Conservation (phyloP, 2,797 vertebrate genomes). For the Vultur gryphus region DNA sequence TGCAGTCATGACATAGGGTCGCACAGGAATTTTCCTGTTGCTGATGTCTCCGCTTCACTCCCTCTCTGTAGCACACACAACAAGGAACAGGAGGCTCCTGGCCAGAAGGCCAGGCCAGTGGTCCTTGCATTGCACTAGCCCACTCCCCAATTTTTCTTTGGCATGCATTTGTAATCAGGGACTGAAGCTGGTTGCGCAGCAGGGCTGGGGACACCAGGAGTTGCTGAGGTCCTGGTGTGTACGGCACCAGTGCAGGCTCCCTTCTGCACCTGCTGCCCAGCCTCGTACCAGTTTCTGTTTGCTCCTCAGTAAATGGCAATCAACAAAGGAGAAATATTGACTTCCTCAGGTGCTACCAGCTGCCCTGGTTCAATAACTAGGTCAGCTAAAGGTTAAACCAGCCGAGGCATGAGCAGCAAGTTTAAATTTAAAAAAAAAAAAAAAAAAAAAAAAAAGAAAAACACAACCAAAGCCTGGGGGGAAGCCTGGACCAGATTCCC, state of each 20-base stretch:
- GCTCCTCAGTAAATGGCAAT: neutral
- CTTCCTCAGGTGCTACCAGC: neutral
- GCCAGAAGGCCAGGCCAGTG: neutral
- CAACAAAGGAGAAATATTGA: neutral
- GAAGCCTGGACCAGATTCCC: neutral
- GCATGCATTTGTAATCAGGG: neutral
- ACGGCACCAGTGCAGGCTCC: neutral
- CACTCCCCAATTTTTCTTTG: neutral
- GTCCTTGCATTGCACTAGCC: neutral
- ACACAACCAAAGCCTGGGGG: neutral
- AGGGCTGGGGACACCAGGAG: neutral
- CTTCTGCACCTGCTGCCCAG: neutral
- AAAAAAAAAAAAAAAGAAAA: neutral
- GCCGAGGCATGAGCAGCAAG: neutral
- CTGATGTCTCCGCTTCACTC: rapidly evolving
- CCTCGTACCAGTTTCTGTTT: neutral
- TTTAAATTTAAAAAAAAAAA: neutral
- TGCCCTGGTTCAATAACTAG: neutral
- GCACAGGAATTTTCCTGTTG: neutral
- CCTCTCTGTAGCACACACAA: rapidly evolving
- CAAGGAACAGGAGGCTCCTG: neutral
- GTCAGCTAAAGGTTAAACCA: conserved; percentile 34
- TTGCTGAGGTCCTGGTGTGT: rapidly evolving
- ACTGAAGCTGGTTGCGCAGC: neutral
- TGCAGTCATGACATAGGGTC: rapidly evolving